Evolutionary conservation across 2,113 vertebrate species (phyloP).

Genomic region (Saccopteryx bilineata): DNA sequence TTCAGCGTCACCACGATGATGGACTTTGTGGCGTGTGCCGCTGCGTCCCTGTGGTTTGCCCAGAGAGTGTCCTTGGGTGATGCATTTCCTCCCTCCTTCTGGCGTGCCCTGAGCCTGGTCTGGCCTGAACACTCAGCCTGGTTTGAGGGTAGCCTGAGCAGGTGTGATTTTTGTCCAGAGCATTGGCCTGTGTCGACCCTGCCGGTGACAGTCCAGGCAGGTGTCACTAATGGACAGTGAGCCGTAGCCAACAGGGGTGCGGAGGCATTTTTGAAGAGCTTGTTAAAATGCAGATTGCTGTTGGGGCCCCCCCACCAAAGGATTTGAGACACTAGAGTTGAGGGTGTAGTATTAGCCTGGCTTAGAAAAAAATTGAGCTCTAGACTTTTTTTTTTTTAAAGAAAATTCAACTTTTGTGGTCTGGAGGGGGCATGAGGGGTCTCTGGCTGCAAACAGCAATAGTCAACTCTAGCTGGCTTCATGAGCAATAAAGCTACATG

Average conservation of each 20-base stretch:
- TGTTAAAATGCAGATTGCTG: not conserved
- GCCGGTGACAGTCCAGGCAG: rapidly evolving
- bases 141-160: not conserved
- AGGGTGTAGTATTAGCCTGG: not conserved
- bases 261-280: not conserved
- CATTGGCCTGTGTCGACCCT: not conserved
- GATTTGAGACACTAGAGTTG: not conserved
- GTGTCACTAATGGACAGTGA: not conserved
- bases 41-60: not conserved
- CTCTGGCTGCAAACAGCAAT: not conserved
- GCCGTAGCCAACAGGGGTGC: rapidly evolving
- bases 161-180: not conserved
- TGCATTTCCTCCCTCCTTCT: not conserved
- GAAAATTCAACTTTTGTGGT: not conserved
- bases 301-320: not conserved
- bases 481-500: not conserved
- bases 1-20: rapidly evolving
- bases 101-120: not conserved
- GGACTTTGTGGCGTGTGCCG: rapidly evolving
- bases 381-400: not conserved
- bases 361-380: not conserved
- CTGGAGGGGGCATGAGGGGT: not conserved
- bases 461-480: not conserved
- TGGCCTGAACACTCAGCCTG: not conserved
- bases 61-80: not conserved